A percentile compares a stretch with the other conserved stretches of the same genome.
Evolutionary conservation across 2,797 vertebrate genomes (phyloP).

Genomic region (Xenops minutus): DNA sequence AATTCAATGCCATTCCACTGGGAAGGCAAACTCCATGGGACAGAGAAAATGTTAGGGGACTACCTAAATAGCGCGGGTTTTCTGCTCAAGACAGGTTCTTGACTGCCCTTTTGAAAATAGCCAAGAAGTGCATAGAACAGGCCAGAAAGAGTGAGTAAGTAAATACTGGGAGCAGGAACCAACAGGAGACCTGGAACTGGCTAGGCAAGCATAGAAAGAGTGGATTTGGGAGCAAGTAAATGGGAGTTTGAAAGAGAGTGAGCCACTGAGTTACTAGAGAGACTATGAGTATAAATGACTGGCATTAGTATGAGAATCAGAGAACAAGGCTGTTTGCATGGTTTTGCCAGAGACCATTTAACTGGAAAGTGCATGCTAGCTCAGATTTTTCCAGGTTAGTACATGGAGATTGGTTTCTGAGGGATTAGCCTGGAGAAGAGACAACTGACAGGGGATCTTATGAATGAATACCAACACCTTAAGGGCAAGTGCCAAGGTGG

Average conservation of each 20-base stretch:
- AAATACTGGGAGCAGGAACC: background rate
- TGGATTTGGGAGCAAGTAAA: background rate
- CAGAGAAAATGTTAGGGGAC: background rate
- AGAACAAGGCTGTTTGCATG: background rate
- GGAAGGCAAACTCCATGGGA: background rate
- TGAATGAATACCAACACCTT: background rate
- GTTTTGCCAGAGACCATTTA: background rate
- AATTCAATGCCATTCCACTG: background rate
- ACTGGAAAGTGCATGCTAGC: background rate
- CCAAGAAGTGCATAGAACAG: background rate
- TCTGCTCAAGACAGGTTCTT: background rate
- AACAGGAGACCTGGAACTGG: background rate
- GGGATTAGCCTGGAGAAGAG: background rate
- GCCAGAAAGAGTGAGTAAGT: background rate
- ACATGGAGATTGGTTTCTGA: background rate
- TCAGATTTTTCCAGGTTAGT: background rate
- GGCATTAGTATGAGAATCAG: background rate
- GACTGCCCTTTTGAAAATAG: background rate
- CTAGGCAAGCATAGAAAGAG: background rate
- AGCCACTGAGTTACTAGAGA: background rate
- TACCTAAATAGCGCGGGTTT: background rate
- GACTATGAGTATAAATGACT: background rate
- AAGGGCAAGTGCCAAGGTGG: background rate
- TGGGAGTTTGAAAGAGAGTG: background rate
- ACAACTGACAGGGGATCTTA: background rate